These are phyloP conservation scores for Ichneumoninae sp. DNA, from an alignment of 2,888 invertebrate species.

Conservation along the genomic window DNA sequence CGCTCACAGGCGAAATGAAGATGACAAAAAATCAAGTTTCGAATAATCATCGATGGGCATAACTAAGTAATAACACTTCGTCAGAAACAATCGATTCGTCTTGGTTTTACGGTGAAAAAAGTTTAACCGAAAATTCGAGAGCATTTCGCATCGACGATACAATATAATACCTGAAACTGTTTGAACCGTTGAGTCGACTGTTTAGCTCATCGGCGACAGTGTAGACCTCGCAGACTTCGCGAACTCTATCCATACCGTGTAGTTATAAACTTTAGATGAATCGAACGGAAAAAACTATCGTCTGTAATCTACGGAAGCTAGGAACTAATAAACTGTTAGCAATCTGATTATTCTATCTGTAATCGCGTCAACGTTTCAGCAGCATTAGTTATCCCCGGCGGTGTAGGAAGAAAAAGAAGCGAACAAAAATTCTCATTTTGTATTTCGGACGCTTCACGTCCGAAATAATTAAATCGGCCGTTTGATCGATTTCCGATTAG, in stretches of 20 bases:
- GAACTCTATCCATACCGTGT: constrained; percentile 45
- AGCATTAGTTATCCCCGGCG: constrained; percentile 22
- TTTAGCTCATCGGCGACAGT: constrained; percentile 27
- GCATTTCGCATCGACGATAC: constrained; percentile 50
- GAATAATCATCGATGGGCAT: neutral
- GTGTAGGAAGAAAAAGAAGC: neutral
- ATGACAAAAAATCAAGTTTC: neutral
- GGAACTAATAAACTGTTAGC: constrained; percentile 36
- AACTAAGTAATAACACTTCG: neutral
- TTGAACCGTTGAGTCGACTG: neutral
- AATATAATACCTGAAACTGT: constrained; percentile 48
- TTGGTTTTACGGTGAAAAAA: neutral
- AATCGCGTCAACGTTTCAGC: constrained; percentile 41
- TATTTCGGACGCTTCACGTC: neutral
- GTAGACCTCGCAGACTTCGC: constrained; percentile 30
- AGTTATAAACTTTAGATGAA: constrained; percentile 27
- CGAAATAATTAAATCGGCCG: constrained; percentile 28
- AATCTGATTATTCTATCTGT: constrained; percentile 51
- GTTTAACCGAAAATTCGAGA: constrained; percentile 23
- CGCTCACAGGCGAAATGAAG: neutral
- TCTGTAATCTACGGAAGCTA: constrained; percentile 60
- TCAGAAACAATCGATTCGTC: neutral
- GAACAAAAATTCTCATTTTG: constrained; percentile 1
- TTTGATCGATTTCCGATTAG: constrained; percentile 33
- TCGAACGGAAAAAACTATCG: constrained; percentile 35